A percentile compares a stretch with the other conserved stretches of the same genome.
Conservation (phyloP, 1,140 invertebrate species). For the Grapholita molesta region DNA sequence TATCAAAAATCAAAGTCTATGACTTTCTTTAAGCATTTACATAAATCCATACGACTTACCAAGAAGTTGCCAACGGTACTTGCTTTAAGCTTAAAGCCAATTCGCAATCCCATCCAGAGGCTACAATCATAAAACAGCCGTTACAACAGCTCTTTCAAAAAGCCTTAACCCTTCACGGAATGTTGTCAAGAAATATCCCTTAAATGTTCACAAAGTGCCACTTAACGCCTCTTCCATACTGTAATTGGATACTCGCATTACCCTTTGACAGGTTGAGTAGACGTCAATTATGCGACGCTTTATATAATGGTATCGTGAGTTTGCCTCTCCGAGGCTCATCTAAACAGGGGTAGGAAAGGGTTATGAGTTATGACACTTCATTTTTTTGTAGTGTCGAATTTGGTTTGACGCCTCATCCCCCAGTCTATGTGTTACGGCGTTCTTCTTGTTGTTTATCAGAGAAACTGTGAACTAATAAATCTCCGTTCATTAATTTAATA, state of each 20-base stretch:
- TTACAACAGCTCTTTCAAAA: slow-evolving; percentile 7
- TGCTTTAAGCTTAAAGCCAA: not conserved
- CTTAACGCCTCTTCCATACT: slow-evolving; percentile 25
- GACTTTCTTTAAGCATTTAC: not conserved
- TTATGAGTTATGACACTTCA: slow-evolving; percentile 10
- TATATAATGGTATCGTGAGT: slow-evolving; percentile 7
- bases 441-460: too few relatives aligned
- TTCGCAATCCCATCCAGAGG: not conserved
- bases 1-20: too few relatives aligned
- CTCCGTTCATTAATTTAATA: too few relatives aligned
- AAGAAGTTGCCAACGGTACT: not conserved
- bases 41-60: not conserved
- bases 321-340: not conserved
- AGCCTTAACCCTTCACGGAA: slow-evolving; percentile 22
- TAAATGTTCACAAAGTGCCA: slow-evolving; percentile 28
- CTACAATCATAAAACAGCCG: slow-evolving; percentile 13
- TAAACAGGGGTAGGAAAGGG: not conserved
- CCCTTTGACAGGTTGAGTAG: slow-evolving; percentile 42
- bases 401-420: not conserved
- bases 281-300: slow-evolving; percentile 36
- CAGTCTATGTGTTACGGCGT: too few relatives aligned
- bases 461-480: too few relatives aligned
- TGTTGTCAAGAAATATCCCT: slow-evolving; percentile 28
- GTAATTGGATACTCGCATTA: slow-evolving; percentile 38
- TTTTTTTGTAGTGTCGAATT: slow-evolving; percentile 1